Base-by-base conservation (phyloP, 1,140 invertebrate species). In the Ylistrum balloti region DNA sequence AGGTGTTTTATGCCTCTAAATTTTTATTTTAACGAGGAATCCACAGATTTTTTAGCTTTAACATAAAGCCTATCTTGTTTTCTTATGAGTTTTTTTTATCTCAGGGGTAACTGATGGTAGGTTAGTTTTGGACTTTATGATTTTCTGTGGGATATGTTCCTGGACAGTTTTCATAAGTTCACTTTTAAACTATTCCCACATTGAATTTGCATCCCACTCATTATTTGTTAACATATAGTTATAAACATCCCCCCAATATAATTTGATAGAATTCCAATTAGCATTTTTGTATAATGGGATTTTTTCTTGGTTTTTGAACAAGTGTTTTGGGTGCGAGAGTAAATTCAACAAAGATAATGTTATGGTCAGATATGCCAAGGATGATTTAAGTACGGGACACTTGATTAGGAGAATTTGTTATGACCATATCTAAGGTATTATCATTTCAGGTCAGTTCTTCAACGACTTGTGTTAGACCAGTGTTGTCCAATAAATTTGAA, bases 41-140 rank as follows among this genome's bases (percentile, higher is more conserved):
- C 88, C 91, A 41, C 85, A 41, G 74, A 89, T 92, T 90, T 90
- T 90, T 87, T 13, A 20, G 38, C n/a, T 38, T 90, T 89, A 33
- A 45, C 48, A 34, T 92, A 85, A 33, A 90, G 88, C 33, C 86
- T 86, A 33, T 91, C 41, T n/a, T 45, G 33, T 32, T 56, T 86
- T 89, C 87, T 88, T 3, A 90, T 33, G 11, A 91, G 38, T 15
- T 17, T 32, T 85, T 45, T 74, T 74, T 17, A 74, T 74, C 28
- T 74, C 22, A 5, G 22, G 56, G 22, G 56, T n/a, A 28, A 74
- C 56, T 1, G 22, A 74, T 74, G 56, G 56, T 74, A 74, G 74
- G 88, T 34, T 2, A 33, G 41, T 45, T 88, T n/a, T 88, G 33
- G 7, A 32, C 33, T 32, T 88, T 48, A 48, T 45, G 28, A 32